Evolutionary conservation across 2,113 vertebrate genomes (phyloP).

Genomic region (Forbesichthys papilliferus): DNA sequence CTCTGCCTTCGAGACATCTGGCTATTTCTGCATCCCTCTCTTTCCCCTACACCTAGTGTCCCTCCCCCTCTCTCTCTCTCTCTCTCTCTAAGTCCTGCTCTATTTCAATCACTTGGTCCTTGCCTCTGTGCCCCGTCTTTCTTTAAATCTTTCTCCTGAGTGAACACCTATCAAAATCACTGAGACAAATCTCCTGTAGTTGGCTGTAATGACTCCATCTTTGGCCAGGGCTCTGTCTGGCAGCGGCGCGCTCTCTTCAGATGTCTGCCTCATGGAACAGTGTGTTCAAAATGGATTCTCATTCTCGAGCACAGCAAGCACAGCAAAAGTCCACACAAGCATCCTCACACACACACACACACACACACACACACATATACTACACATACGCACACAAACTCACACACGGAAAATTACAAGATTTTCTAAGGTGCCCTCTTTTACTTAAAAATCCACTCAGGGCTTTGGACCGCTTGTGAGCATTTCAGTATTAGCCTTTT

Average conservation of each 20-base stretch:
- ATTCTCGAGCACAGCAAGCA: background rate
- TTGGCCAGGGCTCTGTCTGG: background rate
- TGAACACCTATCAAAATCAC: constrained; percentile 24
- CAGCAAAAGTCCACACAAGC: background rate
- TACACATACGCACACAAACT: constrained; percentile 1
- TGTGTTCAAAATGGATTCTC: background rate
- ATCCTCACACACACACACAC: background rate
- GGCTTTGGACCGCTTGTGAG: constrained; percentile 19
- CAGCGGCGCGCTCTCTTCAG: background rate
- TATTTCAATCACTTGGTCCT: background rate
- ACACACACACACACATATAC: constrained; percentile 1
- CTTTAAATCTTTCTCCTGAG: constrained; percentile 5
- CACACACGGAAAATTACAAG: no score
- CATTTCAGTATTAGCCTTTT: constrained; percentile 23
- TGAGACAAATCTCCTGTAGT: background rate
- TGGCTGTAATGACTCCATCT: constrained; percentile 15
- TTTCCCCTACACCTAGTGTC: constrained; percentile 3
- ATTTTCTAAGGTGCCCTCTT: background rate
- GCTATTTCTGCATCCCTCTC: constrained; percentile 12
- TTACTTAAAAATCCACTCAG: constrained; percentile 21
- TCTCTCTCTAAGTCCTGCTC: background rate
- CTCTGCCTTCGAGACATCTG: constrained; percentile 49
- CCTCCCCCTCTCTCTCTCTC: constrained; percentile 14
- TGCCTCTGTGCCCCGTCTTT: background rate
- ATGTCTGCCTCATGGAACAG: background rate